Base-by-base conservation (phyloP, 2,888 invertebrate species). In the Atethmia centrago region DNA sequence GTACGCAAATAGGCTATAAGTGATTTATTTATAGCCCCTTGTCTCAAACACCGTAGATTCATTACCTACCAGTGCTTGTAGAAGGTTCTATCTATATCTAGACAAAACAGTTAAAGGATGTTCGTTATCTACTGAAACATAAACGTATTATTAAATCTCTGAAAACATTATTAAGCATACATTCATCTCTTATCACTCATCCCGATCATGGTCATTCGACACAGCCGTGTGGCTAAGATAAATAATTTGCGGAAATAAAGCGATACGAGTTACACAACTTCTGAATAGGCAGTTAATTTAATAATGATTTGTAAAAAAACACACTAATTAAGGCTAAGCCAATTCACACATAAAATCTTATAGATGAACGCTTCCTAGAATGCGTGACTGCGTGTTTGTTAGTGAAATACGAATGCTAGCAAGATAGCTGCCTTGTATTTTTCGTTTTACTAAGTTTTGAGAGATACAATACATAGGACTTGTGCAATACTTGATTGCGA, bases 161-260 rank as follows among this genome's bases (percentile, higher is more conserved):
- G 61, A 69, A 71, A 69, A 55, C 55, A 59, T 56, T 71, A 69
- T 72, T 53, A 64, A 61, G 64, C 55, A 61, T 45, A 47, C 66
- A 79, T 65, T 58, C 25, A 55, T 47, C 19, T 62, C 68, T 79
- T 85, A 81, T 81, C 84, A 71, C 72, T 77, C 73, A 76, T 76
- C 70, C 75, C 72, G 70, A 84, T 78, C 77, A 78, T 47, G 75
- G 66, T 21, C 75, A 74, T 73, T 79, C 61, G 68, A 79, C 77
- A 74, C 40, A 76, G 76, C 79, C 67, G 72, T 83, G 59, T 75
- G 74, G 72, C 70, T 67, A 79, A 71, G 77, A 84, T 81, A 81
- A 81, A 79, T 79, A 79, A 55, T 84, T 73, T 73, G 64, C 71
- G 81, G 84, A 84, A 84, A 84, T 77, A 68, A 62, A 83, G 73